Conservation (phyloP, 2,888 invertebrate species). For the Linnaemya vulpina region DNA sequence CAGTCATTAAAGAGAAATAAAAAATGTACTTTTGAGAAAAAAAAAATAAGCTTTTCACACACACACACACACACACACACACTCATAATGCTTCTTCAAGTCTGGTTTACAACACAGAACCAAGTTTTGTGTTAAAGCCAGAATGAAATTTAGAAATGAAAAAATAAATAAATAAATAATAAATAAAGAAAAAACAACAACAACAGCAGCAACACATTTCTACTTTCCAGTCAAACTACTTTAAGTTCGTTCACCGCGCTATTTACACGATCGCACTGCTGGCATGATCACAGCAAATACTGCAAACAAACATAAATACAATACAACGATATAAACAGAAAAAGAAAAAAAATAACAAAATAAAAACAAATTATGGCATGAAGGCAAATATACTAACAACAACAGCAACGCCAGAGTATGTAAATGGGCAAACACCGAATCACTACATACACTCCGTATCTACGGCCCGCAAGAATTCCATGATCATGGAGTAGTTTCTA, state of each 20-base stretch:
- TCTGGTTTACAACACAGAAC: constrained; percentile 33
- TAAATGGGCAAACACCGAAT: constrained; percentile 24
- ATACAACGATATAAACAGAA: constrained; percentile 72
- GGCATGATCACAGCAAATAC: constrained; percentile 47
- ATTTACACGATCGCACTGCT: constrained; percentile 72
- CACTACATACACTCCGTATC: not conserved
- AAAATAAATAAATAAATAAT: not conserved
- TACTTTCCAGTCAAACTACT: constrained; percentile 82
- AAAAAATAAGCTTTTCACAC: constrained; percentile 9
- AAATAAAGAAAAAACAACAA: constrained; percentile 29
- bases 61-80: not conserved
- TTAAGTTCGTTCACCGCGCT: constrained; percentile 82
- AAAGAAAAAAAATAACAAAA: no score
- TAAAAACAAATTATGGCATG: constrained; percentile 42
- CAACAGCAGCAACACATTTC: constrained; percentile 54
- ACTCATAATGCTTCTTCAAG: not conserved
- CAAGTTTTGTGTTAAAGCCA: constrained; percentile 52
- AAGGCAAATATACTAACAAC: constrained; percentile 28
- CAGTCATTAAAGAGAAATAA: constrained; percentile 43
- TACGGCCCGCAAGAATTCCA: no score
- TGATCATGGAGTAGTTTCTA: no score
- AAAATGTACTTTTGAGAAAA: constrained; percentile 1
- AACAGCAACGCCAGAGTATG: constrained; percentile 5
- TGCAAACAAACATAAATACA: constrained; percentile 15
- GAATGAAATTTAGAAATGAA: constrained; percentile 24